phyloP scores from a whole-genome alignment of 2,113 vertebrate species.

The Stegastes partitus region DNA sequence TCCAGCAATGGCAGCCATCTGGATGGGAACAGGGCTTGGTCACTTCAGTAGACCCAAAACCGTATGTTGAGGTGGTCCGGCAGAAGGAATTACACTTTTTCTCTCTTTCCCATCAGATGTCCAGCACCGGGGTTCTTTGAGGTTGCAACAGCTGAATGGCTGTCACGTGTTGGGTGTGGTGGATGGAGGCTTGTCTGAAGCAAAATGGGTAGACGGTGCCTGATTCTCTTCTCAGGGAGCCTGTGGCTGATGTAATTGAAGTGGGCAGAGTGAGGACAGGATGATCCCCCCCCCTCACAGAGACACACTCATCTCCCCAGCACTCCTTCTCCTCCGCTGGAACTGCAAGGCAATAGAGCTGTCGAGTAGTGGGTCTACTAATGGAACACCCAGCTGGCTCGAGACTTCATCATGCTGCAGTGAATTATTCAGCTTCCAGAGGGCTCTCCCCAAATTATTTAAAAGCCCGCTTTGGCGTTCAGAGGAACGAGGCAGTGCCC shows the following conservation, averaged over 20 bases:
- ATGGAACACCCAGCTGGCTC: conserved; percentile 81
- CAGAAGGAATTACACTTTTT: conserved; percentile 33
- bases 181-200: conserved; percentile 34
- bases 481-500: conserved; percentile 35
- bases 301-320: conserved; percentile 44
- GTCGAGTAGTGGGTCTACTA: conserved; percentile 69
- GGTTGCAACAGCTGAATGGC: conserved; percentile 42
- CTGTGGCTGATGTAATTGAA: conserved; percentile 78
- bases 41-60: conserved; percentile 26
- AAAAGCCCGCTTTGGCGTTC: conserved; percentile 70
- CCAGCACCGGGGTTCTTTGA: conserved; percentile 33
- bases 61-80: conserved; percentile 47
- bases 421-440: conserved; percentile 85
- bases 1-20: conserved; percentile 41
- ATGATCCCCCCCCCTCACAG: conserved; percentile 44
- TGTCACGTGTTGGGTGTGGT: conserved; percentile 56
- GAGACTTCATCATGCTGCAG: conserved; percentile 78
- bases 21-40: conserved; percentile 37
- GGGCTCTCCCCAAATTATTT: conserved; percentile 83
- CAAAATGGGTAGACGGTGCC: conserved; percentile 57
- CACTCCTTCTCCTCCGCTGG: conserved; percentile 45
- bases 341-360: conserved; percentile 68
- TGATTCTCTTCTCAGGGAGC: conserved; percentile 58
- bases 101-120: conserved; percentile 11
- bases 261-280: conserved; percentile 75